These are phyloP conservation scores for Colaptes auratus DNA, from an alignment of 2,113 vertebrate species.

Conservation along the genomic window DNA sequence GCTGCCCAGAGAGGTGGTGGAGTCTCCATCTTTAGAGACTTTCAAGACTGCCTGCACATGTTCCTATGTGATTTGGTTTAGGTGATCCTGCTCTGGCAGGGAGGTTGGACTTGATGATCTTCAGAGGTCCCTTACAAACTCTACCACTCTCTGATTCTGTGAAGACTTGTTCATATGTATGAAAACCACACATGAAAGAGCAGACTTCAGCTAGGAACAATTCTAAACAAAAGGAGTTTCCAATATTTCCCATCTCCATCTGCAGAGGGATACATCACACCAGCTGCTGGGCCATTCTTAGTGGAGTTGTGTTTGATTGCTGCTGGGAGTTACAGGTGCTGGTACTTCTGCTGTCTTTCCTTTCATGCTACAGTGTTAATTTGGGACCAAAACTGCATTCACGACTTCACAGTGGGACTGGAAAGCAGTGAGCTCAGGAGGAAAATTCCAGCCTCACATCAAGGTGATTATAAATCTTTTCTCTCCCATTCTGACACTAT, in stretches of 20 bases:
- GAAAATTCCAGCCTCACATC: neutral
- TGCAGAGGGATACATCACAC: constrained; percentile 27
- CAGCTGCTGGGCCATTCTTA: neutral
- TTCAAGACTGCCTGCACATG: too few relatives aligned
- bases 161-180: neutral
- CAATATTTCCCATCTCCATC: neutral
- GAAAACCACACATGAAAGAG: neutral
- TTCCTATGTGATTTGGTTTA: too few relatives aligned
- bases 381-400: neutral
- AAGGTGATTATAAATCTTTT: neutral
- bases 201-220: neutral
- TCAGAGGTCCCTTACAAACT: too few relatives aligned
- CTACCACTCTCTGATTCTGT: too few relatives aligned
- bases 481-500: neutral
- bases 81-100: too few relatives aligned
- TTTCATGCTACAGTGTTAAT: neutral
- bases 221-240: neutral
- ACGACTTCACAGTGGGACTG: neutral
- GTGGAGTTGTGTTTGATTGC: neutral
- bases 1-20: too few relatives aligned
- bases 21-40: too few relatives aligned
- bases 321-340: neutral
- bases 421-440: neutral
- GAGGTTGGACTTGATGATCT: too few relatives aligned
- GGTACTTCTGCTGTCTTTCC: neutral